Evolutionary conservation across 2,113 vertebrate species (phyloP), one percentile per base, ranked within the genome.

Genomic region (Sceloporus undulatus): DNA sequence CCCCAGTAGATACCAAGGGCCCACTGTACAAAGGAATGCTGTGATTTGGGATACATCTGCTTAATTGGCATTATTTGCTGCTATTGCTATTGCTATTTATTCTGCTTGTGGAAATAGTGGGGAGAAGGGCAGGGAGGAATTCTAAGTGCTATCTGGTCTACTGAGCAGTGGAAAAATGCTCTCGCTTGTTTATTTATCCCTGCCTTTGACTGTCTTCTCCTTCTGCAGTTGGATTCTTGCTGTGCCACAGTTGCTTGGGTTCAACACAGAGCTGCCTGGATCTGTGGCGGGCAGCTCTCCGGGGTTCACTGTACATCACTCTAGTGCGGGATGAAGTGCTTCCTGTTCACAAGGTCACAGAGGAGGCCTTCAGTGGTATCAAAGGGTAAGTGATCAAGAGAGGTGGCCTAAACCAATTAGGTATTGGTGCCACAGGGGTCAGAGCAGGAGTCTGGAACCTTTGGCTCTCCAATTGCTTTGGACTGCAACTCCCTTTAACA

Each of bases 211-310:
- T 38, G 11, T 87, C 66, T 81, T 56, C 0, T 25, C 10, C 81
- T 34, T 76, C 71, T 42, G 0, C 91, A 99, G 98, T 99, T 71
- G 98, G 98, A 6, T 99, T 99, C 97, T 95, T 99, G 94, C 94
- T 98, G 94, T 99, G 98, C 90, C 98, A 98, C 65, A 97, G 93
- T 91, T 98, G 98, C 70, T 95, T 99, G 91, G 97, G 97, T 84
- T 74, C 93, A 0, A 97, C 97, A 70, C 94, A 90, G 38, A 91
- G 93, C 10, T 98, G 98, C 59, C 97, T 96, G 95, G 97, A 98
- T 66, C 96, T 99, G 92, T 99, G 98, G 98, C 97, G 98, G 90
- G 94, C 96, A 95, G 98, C 96, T 27, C 97, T 99, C 85, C 97
- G 98, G 86, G 98, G 97, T 9, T 97, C 98, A n/a, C 92, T 98